phyloP scores from a whole-genome alignment of 1,140 invertebrate genomes.

The Myzus persicae region DNA sequence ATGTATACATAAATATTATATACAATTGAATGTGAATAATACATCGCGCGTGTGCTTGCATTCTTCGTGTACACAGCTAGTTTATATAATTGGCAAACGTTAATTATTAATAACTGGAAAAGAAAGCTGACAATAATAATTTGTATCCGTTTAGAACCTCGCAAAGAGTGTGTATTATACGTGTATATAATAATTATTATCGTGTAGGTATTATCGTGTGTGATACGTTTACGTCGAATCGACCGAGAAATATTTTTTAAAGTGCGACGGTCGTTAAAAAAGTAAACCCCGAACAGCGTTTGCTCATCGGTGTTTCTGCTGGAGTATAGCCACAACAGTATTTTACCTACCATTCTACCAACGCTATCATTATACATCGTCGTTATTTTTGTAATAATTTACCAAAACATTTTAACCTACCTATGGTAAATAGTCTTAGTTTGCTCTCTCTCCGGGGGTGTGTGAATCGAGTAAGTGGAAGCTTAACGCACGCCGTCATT shows the following conservation, averaged over 20 bases:
- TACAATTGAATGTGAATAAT: not conserved
- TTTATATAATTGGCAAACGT: not conserved
- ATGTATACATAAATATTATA: not conserved
- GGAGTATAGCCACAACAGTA: not conserved
- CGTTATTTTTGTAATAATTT: not conserved
- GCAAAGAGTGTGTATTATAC: not conserved
- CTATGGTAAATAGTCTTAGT: not conserved
- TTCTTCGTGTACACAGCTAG: not conserved
- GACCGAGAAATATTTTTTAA: not conserved
- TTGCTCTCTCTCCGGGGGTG: not conserved
- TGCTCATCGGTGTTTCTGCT: not conserved
- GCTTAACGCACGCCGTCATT: not conserved
- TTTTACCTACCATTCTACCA: not conserved
- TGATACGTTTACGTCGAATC: not conserved
- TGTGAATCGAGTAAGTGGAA: not conserved
- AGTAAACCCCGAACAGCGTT: not conserved
- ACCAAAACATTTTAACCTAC: not conserved
- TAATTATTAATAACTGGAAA: slow-evolving; percentile 28
- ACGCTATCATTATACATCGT: too few species aligned
- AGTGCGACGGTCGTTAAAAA: not conserved
- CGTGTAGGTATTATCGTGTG: not conserved
- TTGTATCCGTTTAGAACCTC: not conserved
- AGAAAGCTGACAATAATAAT: slow-evolving; percentile 41
- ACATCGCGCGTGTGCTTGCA: not conserved
- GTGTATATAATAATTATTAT: not conserved